A percentile compares a stretch with the other conserved stretches of the same genome.
phyloP scores from a whole-genome alignment of 2,888 invertebrate species.

The Hylaea fasciaria region DNA sequence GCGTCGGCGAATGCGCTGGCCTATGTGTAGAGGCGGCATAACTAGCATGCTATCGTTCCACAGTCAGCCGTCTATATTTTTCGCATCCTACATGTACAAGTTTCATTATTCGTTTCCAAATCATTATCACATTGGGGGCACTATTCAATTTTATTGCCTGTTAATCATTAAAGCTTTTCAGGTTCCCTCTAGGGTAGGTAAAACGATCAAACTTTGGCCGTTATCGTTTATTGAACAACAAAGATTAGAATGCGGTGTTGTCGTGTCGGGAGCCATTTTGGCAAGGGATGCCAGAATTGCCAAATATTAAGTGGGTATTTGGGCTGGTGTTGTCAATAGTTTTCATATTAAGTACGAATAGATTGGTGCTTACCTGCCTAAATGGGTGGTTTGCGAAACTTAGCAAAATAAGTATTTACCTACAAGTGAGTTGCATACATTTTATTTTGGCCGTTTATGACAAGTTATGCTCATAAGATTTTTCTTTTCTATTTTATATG shows the following conservation, averaged over 20 bases:
- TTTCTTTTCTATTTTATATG: no score
- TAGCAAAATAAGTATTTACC: no score
- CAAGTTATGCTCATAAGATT: no score
- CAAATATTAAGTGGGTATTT: constrained; percentile 18
- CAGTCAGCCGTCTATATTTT: no score
- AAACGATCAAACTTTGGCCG: constrained; percentile 66
- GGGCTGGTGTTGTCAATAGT: neutral
- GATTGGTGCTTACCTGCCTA: neutral
- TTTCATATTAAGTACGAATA: constrained; percentile 1
- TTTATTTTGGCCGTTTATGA: no score
- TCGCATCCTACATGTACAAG: no score
- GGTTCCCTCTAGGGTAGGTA: constrained; percentile 44
- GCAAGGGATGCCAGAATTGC: constrained; percentile 28
- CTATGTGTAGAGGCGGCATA: no score
- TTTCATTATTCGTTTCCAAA: constrained; percentile 22
- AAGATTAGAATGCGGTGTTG: constrained; percentile 57
- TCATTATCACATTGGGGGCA: constrained; percentile 48
- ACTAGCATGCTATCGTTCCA: no score
- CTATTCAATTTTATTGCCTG: constrained; percentile 62
- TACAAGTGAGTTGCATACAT: no score
- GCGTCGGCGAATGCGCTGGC: no score
- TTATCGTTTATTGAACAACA: constrained; percentile 57
- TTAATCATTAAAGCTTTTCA: constrained; percentile 61
- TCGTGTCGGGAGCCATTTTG: constrained; percentile 56
- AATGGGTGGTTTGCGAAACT: neutral